Base-by-base conservation (phyloP, 2,797 vertebrate genomes). In the Karalla daura region DNA sequence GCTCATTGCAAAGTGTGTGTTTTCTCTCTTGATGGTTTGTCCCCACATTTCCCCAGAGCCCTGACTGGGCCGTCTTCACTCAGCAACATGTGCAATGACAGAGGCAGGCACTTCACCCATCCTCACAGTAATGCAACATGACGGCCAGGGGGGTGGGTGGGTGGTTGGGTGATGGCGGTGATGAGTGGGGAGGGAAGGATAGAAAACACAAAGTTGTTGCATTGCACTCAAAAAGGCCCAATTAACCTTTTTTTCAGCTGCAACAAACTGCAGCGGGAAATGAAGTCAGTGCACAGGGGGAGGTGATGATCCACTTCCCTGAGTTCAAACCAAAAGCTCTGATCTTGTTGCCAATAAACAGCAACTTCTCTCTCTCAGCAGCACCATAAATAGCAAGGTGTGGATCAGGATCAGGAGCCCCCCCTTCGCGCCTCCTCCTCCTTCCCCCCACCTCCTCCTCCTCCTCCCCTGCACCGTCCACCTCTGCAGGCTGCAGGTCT, bases 361-460 rank as follows among this genome's bases (percentile, higher is more conserved):
- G 74, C 66, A 63, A 25, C 11, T 55, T 27, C 64, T 7, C 75
- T 72, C 30, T 13, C 62, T 60, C 60, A 28, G 66, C 62, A 63
- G 64, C 55, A 64, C 74, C 75, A 87, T 78, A 86, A 84, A 89
- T 74, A 86, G 84, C 79, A 80, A 84, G 85, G 86, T 86, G 84
- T 77, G 80, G 86, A 88, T 71, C 63, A 70, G 70, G 73, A 76
- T n/a, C n/a, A n/a, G n/a, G n/a, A n/a, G n/a, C n/a, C n/a, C n/a
- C n/a, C n/a, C n/a, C n/a, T n/a, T n/a, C n/a, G n/a, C n/a, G n/a
- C n/a, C n/a, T n/a, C n/a, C n/a, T n/a, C n/a, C n/a, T n/a, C n/a
- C n/a, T n/a, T n/a, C n/a, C n/a, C n/a, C n/a, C n/a, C n/a, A n/a
- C n/a, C n/a, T n/a, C n/a, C n/a, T n/a, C n/a, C n/a, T n/a, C n/a